Conservation (phyloP, 2,113 vertebrate genomes). For the Mionectes macconnelli region DNA sequence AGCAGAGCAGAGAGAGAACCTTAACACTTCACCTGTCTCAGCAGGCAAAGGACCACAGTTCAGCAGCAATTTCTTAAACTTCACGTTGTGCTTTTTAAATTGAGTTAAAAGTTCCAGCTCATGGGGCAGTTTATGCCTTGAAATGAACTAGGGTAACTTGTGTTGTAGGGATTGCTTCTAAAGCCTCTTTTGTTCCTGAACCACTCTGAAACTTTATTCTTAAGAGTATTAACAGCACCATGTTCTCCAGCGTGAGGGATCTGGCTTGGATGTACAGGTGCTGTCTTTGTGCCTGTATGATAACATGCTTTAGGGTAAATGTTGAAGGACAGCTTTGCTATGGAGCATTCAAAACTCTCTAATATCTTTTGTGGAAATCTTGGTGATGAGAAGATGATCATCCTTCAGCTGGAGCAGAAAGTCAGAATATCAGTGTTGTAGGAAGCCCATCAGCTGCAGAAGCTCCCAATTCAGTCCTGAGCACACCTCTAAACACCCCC, state of each 20-base stretch:
- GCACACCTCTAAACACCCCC: neutral
- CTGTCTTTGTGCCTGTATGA: neutral
- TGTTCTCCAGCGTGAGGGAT: neutral
- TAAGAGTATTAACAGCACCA: neutral
- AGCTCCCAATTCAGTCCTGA: neutral
- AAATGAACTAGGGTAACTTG: neutral
- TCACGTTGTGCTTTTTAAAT: neutral
- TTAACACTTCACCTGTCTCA: neutral
- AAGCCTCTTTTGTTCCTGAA: neutral
- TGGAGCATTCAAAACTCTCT: neutral
- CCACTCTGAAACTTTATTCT: neutral
- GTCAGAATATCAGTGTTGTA: neutral
- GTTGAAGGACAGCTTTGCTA: neutral
- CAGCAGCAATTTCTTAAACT: neutral
- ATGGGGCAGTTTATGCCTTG: neutral
- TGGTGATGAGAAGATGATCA: neutral
- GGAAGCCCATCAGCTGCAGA: neutral
- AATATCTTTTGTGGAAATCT: neutral
- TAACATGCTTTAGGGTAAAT: neutral
- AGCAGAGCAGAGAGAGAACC: neutral
- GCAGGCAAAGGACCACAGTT: rapidly evolving
- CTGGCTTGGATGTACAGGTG: neutral
- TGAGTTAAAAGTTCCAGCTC: neutral
- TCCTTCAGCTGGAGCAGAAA: neutral
- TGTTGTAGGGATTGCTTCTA: neutral